Evolutionary conservation across 2,113 vertebrate species (phyloP).

Genomic region (Plectropomus leopardus): DNA sequence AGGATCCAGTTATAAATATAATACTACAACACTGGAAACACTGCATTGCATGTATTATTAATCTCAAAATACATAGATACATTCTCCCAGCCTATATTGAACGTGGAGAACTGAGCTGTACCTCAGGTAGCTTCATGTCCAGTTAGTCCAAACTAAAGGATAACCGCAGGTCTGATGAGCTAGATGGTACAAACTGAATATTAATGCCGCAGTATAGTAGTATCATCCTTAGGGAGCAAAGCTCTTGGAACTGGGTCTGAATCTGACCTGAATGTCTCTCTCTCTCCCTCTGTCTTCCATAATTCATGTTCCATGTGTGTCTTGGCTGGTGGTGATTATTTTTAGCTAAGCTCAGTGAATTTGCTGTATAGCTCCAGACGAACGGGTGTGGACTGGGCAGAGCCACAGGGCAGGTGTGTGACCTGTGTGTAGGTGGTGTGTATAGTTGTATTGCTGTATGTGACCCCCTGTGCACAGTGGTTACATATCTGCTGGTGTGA

Average conservation of each 20-base stretch:
- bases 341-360: constrained; percentile 72
- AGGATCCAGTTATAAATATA: constrained; percentile 12
- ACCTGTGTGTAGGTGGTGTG: constrained; percentile 34
- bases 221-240: constrained; percentile 71
- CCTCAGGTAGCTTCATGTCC: constrained; percentile 24
- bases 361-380: constrained; percentile 27
- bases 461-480: background rate
- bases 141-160: constrained; percentile 43
- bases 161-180: constrained; percentile 53
- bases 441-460: background rate
- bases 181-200: constrained; percentile 75
- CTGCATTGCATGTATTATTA: constrained; percentile 49
- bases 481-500: background rate
- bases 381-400: constrained; percentile 28
- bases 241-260: constrained; percentile 82
- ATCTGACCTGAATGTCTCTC: constrained; percentile 80
- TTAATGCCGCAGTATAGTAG: constrained; percentile 76
- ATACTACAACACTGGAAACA: constrained; percentile 15
- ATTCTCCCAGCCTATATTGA: background rate
- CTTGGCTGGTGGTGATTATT: constrained; percentile 72
- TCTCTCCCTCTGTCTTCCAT: constrained; percentile 66
- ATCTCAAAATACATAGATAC: constrained; percentile 22
- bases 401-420: constrained; percentile 61
- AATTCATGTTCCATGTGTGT: constrained; percentile 79
- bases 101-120: constrained; percentile 6